Percentiles rank a stretch among this genome's conserved stretches.
phyloP scores from a whole-genome alignment of 2,113 vertebrate species.

The Eira barbara region DNA sequence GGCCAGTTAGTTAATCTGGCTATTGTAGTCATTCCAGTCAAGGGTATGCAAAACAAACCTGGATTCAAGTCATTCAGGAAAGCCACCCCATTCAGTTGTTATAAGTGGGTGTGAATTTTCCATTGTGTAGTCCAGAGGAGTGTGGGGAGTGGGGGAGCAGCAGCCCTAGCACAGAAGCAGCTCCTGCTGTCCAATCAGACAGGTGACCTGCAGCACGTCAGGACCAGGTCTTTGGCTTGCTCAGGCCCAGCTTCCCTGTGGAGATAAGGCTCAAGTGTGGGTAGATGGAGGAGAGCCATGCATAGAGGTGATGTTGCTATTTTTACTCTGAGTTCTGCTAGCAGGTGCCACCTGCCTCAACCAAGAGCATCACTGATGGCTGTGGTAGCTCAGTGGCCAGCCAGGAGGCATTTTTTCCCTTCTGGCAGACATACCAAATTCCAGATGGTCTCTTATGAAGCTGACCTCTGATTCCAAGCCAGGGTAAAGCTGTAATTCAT shows the following conservation, averaged over 20 bases:
- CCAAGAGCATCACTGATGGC: not conserved
- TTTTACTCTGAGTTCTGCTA: slow-evolving; percentile 5
- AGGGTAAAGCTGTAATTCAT: not conserved
- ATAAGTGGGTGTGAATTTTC: not conserved
- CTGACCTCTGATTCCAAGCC: not conserved
- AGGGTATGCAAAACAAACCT: not conserved
- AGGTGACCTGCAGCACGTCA: not conserved
- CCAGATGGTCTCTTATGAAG: slow-evolving; percentile 13
- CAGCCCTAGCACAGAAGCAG: not conserved
- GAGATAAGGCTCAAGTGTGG: not conserved
- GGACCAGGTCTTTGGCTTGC: not conserved
- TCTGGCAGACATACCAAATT: not conserved
- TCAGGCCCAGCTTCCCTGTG: not conserved
- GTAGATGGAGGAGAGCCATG: not conserved
- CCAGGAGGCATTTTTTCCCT: not conserved
- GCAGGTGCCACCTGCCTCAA: slow-evolving; percentile 26
- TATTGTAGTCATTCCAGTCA: not conserved
- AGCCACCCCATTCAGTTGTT: not conserved
- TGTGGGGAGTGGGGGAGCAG: not conserved
- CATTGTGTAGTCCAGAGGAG: not conserved
- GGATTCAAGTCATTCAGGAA: not conserved
- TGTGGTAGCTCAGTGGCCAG: not conserved
- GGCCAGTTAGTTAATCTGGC: not conserved
- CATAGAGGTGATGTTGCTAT: not conserved
- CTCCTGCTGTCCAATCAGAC: slow-evolving; percentile 18